A percentile compares a stretch with the other conserved stretches of the same genome.
These are phyloP conservation scores for Macrobrachium rosenbergii DNA, from an alignment of 1,140 invertebrate species.

Conservation along the genomic window DNA sequence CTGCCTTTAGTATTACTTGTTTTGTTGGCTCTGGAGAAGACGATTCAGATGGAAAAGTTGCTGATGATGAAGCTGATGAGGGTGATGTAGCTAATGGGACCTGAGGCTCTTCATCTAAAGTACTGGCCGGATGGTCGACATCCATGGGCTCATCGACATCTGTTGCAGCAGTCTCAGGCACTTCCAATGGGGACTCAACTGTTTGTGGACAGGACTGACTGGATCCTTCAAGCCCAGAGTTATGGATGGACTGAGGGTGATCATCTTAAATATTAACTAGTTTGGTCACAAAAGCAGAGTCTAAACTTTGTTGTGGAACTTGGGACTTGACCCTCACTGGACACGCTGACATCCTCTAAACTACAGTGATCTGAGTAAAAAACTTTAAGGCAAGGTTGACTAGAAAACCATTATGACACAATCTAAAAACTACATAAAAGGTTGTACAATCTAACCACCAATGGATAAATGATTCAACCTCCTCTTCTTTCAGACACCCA, in stretches of 20 bases:
- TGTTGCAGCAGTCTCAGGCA: too few relatives aligned
- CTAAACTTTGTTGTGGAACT: background rate
- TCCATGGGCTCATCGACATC: too few relatives aligned
- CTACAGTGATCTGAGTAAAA: background rate
- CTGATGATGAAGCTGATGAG: slow-evolving; percentile 38
- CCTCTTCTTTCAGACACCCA: slow-evolving; percentile 17
- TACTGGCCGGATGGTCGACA: background rate
- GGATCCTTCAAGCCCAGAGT: too few relatives aligned
- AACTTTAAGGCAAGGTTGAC: slow-evolving; percentile 10
- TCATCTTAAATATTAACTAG: background rate
- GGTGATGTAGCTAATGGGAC: slow-evolving; percentile 12
- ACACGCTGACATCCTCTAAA: slow-evolving; percentile 8
- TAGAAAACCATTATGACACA: slow-evolving; percentile 34
- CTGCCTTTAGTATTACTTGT: too few relatives aligned
- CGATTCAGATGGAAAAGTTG: slow-evolving; percentile 21
- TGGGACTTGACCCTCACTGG: slow-evolving; percentile 1
- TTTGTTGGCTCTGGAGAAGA: slow-evolving; percentile 45
- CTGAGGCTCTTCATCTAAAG: background rate
- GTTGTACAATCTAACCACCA: slow-evolving; percentile 47
- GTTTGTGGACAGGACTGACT: too few relatives aligned
- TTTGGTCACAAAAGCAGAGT: background rate
- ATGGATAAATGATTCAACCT: too few relatives aligned
- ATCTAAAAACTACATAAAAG: slow-evolving; percentile 48
- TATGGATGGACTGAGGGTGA: background rate
- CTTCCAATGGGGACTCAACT: too few relatives aligned